A percentile compares a stretch with the other conserved stretches of the same genome.
Evolutionary conservation across 35 echinoderm and acorn worm genomes (phyloP).

Genomic region (Lytechinus pictus): DNA sequence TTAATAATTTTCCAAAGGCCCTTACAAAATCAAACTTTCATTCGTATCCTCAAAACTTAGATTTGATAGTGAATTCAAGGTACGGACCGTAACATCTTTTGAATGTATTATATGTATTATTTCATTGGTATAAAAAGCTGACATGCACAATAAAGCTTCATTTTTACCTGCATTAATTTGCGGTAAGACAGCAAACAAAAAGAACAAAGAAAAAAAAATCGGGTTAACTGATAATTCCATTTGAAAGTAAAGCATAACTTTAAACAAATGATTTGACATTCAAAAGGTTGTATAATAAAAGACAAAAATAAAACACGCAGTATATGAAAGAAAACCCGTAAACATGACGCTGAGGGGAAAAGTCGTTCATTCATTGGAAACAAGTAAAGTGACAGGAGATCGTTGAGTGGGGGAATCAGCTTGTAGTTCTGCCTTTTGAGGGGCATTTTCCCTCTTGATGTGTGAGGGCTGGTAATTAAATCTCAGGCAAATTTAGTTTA

Average conservation of each 20-base stretch:
- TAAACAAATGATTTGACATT: neutral
- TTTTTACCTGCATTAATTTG: neutral
- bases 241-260: neutral
- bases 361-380: neutral
- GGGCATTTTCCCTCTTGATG: neutral
- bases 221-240: neutral
- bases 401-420: neutral
- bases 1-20: too few species aligned
- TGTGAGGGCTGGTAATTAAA: neutral
- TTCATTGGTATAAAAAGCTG: neutral
- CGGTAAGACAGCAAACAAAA: neutral
- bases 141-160: neutral
- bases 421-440: neutral
- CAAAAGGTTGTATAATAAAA: neutral
- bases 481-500: neutral
- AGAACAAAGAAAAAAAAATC: neutral
- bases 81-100: too few species aligned
- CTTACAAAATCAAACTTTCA: too few species aligned
- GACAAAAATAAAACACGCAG: too few species aligned
- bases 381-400: neutral
- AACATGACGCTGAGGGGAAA: neutral
- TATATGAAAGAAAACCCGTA: too few species aligned
- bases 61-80: too few species aligned
- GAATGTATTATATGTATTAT: neutral
- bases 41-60: too few species aligned